Conservation (phyloP, 2,797 vertebrate species). For the Phalloptychus januarius region DNA sequence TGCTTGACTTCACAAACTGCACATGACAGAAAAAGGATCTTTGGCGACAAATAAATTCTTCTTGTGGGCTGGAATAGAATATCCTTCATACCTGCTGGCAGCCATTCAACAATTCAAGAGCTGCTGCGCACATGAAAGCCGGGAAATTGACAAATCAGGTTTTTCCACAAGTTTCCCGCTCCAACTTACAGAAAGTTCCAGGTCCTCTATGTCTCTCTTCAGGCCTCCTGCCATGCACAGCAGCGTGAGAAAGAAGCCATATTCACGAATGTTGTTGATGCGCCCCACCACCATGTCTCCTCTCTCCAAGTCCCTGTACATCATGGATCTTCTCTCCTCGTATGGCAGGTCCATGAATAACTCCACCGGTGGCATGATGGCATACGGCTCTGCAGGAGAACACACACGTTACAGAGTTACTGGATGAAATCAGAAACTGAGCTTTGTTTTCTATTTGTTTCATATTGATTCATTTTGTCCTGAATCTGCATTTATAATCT, state of each 20-base stretch:
- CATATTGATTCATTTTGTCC: neutral
- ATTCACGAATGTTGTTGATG: slow-evolving; percentile 93
- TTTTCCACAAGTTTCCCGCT: neutral
- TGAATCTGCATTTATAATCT: neutral
- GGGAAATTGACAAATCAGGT: neutral
- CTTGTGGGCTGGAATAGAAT: neutral
- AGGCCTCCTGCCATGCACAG: slow-evolving; percentile 89
- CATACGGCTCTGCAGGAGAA: slow-evolving; percentile 83
- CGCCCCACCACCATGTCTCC: slow-evolving; percentile 92
- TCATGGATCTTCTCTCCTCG: slow-evolving; percentile 85
- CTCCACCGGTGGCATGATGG: slow-evolving; percentile 92
- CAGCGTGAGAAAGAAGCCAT: slow-evolving; percentile 95
- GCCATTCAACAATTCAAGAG: neutral
- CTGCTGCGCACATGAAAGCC: neutral
- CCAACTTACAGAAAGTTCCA: slow-evolving; percentile 90
- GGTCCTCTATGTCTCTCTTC: slow-evolving; percentile 88
- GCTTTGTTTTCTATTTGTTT: neutral
- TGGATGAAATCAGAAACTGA: neutral
- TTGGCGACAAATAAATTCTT: neutral
- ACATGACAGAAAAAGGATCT: neutral
- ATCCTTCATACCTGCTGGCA: neutral
- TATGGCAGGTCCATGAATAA: slow-evolving; percentile 91
- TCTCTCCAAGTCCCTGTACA: slow-evolving; percentile 92
- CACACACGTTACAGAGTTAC: neutral
- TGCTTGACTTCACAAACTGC: neutral